phyloP scores from a whole-genome alignment of 2,113 vertebrate species.

The Cynoglossus semilaevis region DNA sequence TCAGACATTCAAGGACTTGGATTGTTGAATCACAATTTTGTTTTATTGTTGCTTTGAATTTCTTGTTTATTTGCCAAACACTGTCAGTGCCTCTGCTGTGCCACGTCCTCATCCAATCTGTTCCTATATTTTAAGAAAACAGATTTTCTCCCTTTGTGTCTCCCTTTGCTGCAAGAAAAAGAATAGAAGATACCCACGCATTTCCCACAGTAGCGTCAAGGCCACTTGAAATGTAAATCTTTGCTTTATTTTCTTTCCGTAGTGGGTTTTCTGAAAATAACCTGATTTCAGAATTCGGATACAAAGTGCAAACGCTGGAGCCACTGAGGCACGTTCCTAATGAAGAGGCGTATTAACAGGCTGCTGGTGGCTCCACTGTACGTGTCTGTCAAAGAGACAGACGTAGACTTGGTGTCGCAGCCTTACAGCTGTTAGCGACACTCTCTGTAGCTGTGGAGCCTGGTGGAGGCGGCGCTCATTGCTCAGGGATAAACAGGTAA shows the following conservation, averaged over 20 bases:
- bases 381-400: conserved; percentile 50
- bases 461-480: conserved; percentile 34
- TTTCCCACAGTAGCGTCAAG: conserved; percentile 47
- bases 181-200: conserved; percentile 52
- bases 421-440: conserved; percentile 28
- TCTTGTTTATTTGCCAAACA: conserved; percentile 9
- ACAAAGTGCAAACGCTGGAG: conserved; percentile 22
- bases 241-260: conserved; percentile 32
- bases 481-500: conserved; percentile 52
- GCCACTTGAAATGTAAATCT: conserved; percentile 67
- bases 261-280: conserved; percentile 65
- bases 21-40: not conserved
- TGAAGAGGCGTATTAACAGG: conserved; percentile 51
- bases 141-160: conserved; percentile 11
- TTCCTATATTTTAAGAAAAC: conserved; percentile 32
- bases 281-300: conserved; percentile 67
- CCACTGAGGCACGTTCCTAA: conserved; percentile 27
- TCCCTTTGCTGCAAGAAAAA: conserved; percentile 17
- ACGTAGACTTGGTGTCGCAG: conserved; percentile 27
- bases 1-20: not conserved
- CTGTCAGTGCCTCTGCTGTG: conserved; percentile 11
- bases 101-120: conserved; percentile 28
- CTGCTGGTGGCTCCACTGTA: conserved; percentile 49
- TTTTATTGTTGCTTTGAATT: conserved; percentile 16
- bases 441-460: conserved; percentile 30